These are phyloP conservation scores for Amaurobius ferox DNA, from an alignment of 2,888 invertebrate species.

Conservation along the genomic window DNA sequence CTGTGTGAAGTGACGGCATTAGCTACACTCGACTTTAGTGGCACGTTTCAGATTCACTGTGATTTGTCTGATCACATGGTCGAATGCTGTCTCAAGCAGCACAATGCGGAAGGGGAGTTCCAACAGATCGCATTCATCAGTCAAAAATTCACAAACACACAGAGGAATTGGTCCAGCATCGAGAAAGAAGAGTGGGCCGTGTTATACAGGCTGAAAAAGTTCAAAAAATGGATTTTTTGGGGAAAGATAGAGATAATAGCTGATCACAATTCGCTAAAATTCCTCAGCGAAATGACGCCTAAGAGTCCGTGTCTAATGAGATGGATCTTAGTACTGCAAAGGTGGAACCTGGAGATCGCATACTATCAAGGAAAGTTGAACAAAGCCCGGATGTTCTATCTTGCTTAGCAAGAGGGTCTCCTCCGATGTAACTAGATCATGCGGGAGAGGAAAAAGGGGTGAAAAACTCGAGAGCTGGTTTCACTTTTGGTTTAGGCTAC, in stretches of 20 bases:
- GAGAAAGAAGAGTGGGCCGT: too few species aligned
- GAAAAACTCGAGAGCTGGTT: too few species aligned
- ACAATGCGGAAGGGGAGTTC: neutral
- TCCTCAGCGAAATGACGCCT: neutral
- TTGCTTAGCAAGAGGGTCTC: too few species aligned
- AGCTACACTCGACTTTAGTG: neutral
- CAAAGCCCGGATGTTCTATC: neutral
- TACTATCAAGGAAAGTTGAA: neutral
- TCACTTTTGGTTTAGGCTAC: too few species aligned
- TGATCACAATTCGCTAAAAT: slow-evolving; percentile 4
- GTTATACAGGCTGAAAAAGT: neutral
- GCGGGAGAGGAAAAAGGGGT: too few species aligned
- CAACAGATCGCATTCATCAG: neutral
- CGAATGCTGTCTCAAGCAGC: neutral
- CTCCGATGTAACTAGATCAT: too few species aligned
- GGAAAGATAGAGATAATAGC: neutral
- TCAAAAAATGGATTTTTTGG: neutral
- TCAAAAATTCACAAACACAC: neutral
- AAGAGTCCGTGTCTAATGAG: neutral
- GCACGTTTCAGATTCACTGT: neutral
- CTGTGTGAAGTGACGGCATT: neutral
- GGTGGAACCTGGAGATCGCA: neutral
- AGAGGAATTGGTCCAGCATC: too few species aligned
- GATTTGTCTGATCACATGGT: neutral
- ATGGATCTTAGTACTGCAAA: neutral